Conservation (phyloP, 1,140 invertebrate genomes). For the Papilio glaucus region DNA sequence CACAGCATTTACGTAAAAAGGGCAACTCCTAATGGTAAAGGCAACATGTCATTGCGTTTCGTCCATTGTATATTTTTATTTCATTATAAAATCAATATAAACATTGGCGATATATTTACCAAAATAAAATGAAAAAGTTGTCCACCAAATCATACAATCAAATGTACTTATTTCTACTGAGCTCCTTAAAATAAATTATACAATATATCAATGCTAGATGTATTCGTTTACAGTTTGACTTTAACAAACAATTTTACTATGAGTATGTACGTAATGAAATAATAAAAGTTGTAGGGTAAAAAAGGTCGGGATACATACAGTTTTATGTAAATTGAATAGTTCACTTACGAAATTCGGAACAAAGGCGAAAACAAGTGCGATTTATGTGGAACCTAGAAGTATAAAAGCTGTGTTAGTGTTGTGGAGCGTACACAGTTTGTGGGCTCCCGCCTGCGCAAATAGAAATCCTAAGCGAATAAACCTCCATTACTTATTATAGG, state of each 20-base stretch:
- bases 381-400: conserved; percentile 23
- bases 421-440: background rate
- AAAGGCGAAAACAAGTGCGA: conserved; percentile 25
- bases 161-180: too few relatives aligned
- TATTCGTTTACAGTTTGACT: too few relatives aligned
- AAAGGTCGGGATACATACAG: conserved; percentile 4
- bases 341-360: conserved; percentile 2
- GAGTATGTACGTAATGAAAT: too few relatives aligned
- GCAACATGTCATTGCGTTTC: background rate
- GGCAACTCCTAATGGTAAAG: background rate
- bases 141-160: too few relatives aligned
- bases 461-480: background rate
- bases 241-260: too few relatives aligned
- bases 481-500: conserved; percentile 5
- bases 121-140: too few relatives aligned
- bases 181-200: background rate
- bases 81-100: background rate
- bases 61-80: background rate
- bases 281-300: background rate
- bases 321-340: conserved; percentile 19
- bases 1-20: background rate
- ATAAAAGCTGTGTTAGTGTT: conserved; percentile 25
- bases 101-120: background rate
- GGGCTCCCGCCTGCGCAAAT: background rate
- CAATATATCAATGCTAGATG: too few relatives aligned